phyloP scores from a whole-genome alignment of 30 jellyfish, hydroid and myxozoan species.

The Aurelia sp. region DNA sequence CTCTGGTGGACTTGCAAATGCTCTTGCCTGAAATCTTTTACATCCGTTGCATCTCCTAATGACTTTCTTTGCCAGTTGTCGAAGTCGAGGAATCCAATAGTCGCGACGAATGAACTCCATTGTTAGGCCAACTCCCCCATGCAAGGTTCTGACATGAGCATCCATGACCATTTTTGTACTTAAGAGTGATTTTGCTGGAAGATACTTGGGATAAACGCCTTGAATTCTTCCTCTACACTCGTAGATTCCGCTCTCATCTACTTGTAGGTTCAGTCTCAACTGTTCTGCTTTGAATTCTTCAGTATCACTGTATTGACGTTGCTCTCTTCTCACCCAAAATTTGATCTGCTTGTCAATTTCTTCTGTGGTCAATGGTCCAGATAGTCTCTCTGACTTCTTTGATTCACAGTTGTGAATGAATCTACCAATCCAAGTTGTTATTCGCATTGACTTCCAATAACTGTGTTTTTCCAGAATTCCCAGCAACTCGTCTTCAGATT shows the following conservation, averaged over 20 bases:
- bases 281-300: conserved; percentile 23
- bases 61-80: conserved; percentile 5
- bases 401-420: conserved; percentile 29
- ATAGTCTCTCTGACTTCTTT: conserved; percentile 7
- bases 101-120: conserved; percentile 21
- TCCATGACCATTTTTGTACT: conserved; percentile 44
- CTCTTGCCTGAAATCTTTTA: conserved; percentile 45
- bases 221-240: conserved; percentile 50
- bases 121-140: conserved; percentile 66
- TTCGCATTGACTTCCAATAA: conserved; percentile 32
- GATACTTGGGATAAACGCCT: conserved; percentile 59
- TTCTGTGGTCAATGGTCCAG: conserved; percentile 36
- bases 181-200: conserved; percentile 30
- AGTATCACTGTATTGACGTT: neutral
- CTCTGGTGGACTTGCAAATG: conserved; percentile 20
- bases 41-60: conserved; percentile 59
- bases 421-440: conserved; percentile 58
- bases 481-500: neutral
- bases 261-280: conserved; percentile 22
- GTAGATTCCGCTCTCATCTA: conserved; percentile 15
- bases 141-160: conserved; percentile 27
- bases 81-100: conserved; percentile 31
- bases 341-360: conserved; percentile 20
- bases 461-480: conserved; percentile 1
- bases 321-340: conserved; percentile 14